Evolutionary conservation across 2,113 vertebrate genomes (phyloP), one percentile per base, ranked within the genome.

Genomic region (Merops nubicus): DNA sequence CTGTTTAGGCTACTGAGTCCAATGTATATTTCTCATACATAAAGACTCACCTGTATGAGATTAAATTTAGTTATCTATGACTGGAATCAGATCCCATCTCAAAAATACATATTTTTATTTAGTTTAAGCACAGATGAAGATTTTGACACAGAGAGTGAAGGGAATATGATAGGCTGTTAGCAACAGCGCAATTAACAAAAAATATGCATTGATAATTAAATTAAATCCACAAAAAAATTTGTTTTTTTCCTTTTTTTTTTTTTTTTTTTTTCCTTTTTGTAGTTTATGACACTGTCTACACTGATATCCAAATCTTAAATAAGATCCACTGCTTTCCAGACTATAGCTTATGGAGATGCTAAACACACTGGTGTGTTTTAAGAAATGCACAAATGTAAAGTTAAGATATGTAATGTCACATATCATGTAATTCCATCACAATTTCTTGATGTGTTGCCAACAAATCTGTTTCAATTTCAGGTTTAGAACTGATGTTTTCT

Each of bases 391-490:
- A 94, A 84, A 88, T 93, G 78, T 67, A 92, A 91, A 91, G 92
- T 79, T 63, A 88, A 95, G 63, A 88, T 80, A 82, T 68, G 57
- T 72, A 78, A 85, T 95, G 94, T 73, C 74, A 94, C 76, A 91
- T 83, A 74, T 84, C 40, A 14, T 91, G 43, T 89, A 94, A 92
- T 93, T 91, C 73, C 62, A 85, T 89, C 85, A 65, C 65, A 94
- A 92, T 95, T 95, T 94, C 28, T 96, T 96, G 94, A 95, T 78
- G 77, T 89, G 92, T 90, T 95, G 95, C 95, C 95, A 95, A 88
- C 91, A 93, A 95, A 95, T 94, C 96, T 97, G 88, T 94, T 97
- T 95, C 18, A 0, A 73, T 93, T 90, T 95, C 78, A 78, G 16
- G 19, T 69, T 87, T 82, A 85, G 84, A 89, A 85, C 36, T 38